These are phyloP conservation scores for Phylloscopus collybita DNA, from an alignment of 2,797 vertebrate genomes.

Conservation along the genomic window DNA sequence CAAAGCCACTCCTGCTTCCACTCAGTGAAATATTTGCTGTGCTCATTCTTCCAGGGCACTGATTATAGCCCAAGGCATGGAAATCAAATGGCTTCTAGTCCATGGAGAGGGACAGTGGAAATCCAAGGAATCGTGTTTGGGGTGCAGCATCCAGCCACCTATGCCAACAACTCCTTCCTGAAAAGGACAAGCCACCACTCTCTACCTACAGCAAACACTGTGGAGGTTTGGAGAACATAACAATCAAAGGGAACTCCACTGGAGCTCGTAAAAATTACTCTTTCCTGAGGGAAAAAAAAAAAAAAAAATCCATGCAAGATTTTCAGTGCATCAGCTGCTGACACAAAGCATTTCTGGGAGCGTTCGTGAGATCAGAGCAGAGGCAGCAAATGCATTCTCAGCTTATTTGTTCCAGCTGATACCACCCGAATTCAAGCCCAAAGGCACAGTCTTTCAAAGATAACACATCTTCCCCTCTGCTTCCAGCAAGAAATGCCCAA, in stretches of 20 bases:
- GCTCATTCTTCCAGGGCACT: neutral
- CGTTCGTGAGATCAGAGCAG: slow-evolving; percentile 67
- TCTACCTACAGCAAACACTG: neutral
- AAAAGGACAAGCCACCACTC: neutral
- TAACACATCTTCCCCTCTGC: slow-evolving; percentile 66
- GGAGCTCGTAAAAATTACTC: slow-evolving; percentile 36
- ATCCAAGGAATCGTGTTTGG: neutral
- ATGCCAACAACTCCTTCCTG: fast-evolving
- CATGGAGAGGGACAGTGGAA: neutral
- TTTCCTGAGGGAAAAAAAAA: slow-evolving; percentile 3
- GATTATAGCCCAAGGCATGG: neutral
- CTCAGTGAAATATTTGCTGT: neutral
- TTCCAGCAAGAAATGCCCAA: slow-evolving; percentile 63
- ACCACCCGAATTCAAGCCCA: slow-evolving; percentile 83
- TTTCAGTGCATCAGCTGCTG: slow-evolving; percentile 70
- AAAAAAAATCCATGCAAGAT: slow-evolving; percentile 13
- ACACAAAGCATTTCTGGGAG: slow-evolving; percentile 78
- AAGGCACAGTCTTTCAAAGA: slow-evolving; percentile 80
- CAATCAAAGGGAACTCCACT: neutral
- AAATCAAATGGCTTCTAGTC: neutral
- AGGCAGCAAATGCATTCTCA: slow-evolving; percentile 82
- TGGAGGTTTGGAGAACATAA: neutral
- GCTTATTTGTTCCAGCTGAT: slow-evolving; percentile 88
- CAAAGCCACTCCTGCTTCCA: neutral
- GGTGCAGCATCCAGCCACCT: neutral